Base-by-base conservation (phyloP, 2,113 vertebrate genomes). In the Halichoerus grypus region DNA sequence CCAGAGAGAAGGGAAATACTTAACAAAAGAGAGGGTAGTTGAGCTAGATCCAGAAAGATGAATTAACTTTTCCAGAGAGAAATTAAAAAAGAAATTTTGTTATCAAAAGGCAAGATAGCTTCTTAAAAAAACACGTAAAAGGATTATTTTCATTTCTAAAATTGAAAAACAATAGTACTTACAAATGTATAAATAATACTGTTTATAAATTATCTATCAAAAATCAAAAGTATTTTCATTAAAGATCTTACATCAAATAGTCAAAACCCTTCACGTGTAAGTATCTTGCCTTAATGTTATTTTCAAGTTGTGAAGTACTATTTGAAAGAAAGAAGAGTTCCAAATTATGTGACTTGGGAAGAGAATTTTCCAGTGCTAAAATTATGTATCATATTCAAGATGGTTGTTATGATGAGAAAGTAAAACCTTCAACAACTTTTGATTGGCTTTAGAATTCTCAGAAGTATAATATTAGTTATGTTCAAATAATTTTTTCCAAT, bases 271-370 rank as follows among this genome's bases (percentile, higher is more conserved):
- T 80, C 7, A 69, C 22, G 8, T 67, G 4, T 31, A 76, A 90
- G 16, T 94, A 81, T 49, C 96, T 91, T 71, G 8, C 12, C 55
- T 11, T 80, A 53, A 72, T 83, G 21, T 53, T 21, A 77, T 49
- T 93, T 85, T 97, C 92, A 77, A 79, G 53, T 79, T 84, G 7
- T 77, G 42, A 36, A 72, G 3, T 26, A 33, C 4, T 53, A 0
- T 79, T 80, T 89, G 31, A 86, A 93, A 55, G 57, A 95, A 79
- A 81, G 14, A 79, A 89, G 16, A 71, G 31, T 59, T 92, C 7
- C 33, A 82, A 1, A 7, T 85, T 59, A 33, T 33, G n/a, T 72
- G 57, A 4, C 28, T 7, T 36, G 11, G 4, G 7, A 91, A 89
- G 67, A 77, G 19, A 59, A 71, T 53, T 92, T 89, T n/a, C 9